Evolutionary conservation across 2,888 invertebrate species (phyloP).

Genomic region (Troilus luridus): DNA sequence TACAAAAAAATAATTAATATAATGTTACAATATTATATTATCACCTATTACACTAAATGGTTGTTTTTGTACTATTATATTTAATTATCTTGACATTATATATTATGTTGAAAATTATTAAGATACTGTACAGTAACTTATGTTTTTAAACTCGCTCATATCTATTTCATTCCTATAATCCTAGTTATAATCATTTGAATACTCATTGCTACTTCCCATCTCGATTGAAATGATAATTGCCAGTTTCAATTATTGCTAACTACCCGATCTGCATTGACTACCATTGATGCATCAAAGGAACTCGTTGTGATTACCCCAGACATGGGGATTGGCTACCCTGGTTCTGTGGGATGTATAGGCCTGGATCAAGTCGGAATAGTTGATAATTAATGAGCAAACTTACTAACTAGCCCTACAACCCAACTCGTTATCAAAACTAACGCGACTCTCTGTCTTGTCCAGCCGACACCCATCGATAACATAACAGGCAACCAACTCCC

Average conservation of each 20-base stretch:
- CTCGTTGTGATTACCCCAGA: background rate
- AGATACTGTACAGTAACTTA: too few species aligned
- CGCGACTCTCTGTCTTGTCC: background rate
- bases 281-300: background rate
- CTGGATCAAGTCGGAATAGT: background rate
- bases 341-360: background rate
- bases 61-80: too few species aligned
- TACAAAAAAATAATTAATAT: too few species aligned
- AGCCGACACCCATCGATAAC: background rate
- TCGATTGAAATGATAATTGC: too few species aligned
- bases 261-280: background rate
- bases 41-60: too few species aligned
- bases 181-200: too few species aligned
- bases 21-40: too few species aligned
- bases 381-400: constrained; percentile 36
- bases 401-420: constrained; percentile 5
- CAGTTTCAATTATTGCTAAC: background rate
- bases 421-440: constrained; percentile 35
- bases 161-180: too few species aligned
- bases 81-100: too few species aligned
- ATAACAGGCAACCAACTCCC: background rate
- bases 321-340: background rate
- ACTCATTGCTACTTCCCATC: too few species aligned
- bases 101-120: too few species aligned
- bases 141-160: too few species aligned